Evolutionary conservation across 1,140 invertebrate genomes (phyloP).

Genomic region (Sinonovacula constricta): DNA sequence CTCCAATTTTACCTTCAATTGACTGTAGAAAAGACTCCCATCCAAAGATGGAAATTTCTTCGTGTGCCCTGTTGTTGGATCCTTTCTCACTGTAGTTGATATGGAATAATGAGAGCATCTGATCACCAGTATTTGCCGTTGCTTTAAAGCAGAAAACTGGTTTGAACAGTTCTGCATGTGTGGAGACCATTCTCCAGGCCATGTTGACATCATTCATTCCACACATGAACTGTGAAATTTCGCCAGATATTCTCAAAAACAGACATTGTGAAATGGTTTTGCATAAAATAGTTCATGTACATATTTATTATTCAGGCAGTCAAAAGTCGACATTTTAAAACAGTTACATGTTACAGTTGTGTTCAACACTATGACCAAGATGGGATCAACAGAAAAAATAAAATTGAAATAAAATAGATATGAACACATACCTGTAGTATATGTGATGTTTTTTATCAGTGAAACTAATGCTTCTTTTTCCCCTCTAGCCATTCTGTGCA

Average conservation of each 20-base stretch:
- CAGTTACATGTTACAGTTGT: too few relatives aligned
- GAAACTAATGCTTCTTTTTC: not conserved
- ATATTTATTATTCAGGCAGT: too few relatives aligned
- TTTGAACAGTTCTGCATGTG: conserved; percentile 10
- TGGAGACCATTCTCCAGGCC: conserved; percentile 13
- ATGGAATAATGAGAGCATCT: conserved; percentile 9
- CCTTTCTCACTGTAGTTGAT: conserved; percentile 18
- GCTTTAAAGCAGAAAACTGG: conserved; percentile 7
- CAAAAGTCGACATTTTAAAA: too few relatives aligned
- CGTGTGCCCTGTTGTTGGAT: conserved; percentile 12
- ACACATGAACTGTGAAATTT: conserved; percentile 34
- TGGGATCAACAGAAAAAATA: too few relatives aligned
- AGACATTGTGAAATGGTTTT: too few relatives aligned
- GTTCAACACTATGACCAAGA: too few relatives aligned
- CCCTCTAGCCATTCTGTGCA: conserved; percentile 10
- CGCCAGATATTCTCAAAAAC: conserved; percentile 25
- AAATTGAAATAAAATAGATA: too few relatives aligned
- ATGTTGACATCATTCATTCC: conserved; percentile 38
- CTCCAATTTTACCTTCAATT: conserved; percentile 38
- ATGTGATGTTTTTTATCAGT: conserved; percentile 32
- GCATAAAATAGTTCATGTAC: too few relatives aligned
- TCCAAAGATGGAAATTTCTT: conserved; percentile 23
- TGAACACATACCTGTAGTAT: conserved; percentile 25
- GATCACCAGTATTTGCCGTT: not conserved
- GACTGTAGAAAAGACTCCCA: conserved; percentile 39